A percentile compares a stretch with the other conserved stretches of the same genome.
phyloP scores from a whole-genome alignment of 2,113 vertebrate species.

The Brachyhypopomus gauderio region DNA sequence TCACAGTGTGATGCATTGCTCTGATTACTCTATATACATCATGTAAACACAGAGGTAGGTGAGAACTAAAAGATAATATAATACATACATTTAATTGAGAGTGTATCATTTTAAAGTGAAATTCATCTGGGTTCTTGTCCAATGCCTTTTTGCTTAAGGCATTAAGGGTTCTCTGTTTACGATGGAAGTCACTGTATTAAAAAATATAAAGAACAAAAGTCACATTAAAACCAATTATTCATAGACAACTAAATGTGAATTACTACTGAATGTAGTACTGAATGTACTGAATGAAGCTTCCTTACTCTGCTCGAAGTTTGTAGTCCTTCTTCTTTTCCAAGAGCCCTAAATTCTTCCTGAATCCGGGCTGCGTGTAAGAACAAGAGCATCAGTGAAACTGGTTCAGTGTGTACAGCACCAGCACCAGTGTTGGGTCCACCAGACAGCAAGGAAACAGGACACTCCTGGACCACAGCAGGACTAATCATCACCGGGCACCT shows the following conservation, averaged over 20 bases:
- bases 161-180: constrained; percentile 86
- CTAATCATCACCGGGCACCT: too few relatives aligned
- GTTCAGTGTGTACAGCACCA: neutral
- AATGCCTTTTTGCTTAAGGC: constrained; percentile 89
- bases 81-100: constrained; percentile 79
- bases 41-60: neutral
- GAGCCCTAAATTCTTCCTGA: constrained; percentile 83
- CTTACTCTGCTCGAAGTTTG: constrained; percentile 88
- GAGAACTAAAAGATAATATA: neutral
- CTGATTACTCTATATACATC: neutral
- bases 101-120: constrained; percentile 93
- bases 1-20: neutral
- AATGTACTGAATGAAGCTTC: constrained; percentile 34
- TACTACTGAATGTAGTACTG: too few relatives aligned
- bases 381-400: neutral
- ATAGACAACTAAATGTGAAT: too few relatives aligned
- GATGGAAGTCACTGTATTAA: constrained; percentile 84
- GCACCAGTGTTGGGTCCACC: too few relatives aligned
- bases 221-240: neutral
- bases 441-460: too few relatives aligned
- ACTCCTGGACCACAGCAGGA: too few relatives aligned
- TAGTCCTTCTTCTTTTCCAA: constrained; percentile 97
- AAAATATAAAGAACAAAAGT: neutral
- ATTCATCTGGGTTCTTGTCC: constrained; percentile 97
- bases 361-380: constrained; percentile 74